Base-by-base conservation (phyloP, 1,140 invertebrate species). In the Aricia agestis region DNA sequence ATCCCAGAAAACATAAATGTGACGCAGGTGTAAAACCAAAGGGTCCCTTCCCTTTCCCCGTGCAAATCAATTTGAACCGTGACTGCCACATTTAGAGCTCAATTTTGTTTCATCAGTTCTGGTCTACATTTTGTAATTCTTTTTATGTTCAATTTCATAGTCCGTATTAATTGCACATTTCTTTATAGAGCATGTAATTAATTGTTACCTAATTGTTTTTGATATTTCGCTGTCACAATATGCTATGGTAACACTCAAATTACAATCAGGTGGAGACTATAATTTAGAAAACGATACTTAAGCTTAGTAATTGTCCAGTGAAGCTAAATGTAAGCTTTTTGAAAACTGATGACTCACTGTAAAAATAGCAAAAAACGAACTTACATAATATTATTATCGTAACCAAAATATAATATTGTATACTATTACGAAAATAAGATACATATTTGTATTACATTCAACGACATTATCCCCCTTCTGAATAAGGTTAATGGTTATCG, bases 121-220 rank as follows among this genome's bases (percentile, higher is more conserved):
- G 59, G 17, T 63, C 59, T 63, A 63, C 18, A 63, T 63, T 63
- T 19, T 11, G 18, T 63, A 63, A 19, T 19, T 63, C 59, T 2
- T 63, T 63, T 63, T 63, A 13, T 63, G 59, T 19, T 63, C 59
- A 63, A 63, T 63, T 63, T 63, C 59, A 31, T 63, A 19, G 19
- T 59, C 18, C n/a, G n/a, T 63, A 63, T 19, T 25, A 63, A 63
- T 63, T 63, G 59, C 59, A 63, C 59, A 63, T 63, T 63, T 63
- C 10, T 63, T 11, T 63, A 11, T 63, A 25, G 59, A 63, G 59
- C 59, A 63, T 63, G 59, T 18, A 63, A 63, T 63, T 63, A 1
- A 10, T 63, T 63, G 1, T 52, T 13, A 13, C 9, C 11, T 13
- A 52, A 52, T 52, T 52, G 45, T 52, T 52, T 52, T 52, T 5